Evolutionary conservation across 2,797 vertebrate species (phyloP), one percentile per base, ranked within the genome.

Genomic region (Alosa sapidissima): DNA sequence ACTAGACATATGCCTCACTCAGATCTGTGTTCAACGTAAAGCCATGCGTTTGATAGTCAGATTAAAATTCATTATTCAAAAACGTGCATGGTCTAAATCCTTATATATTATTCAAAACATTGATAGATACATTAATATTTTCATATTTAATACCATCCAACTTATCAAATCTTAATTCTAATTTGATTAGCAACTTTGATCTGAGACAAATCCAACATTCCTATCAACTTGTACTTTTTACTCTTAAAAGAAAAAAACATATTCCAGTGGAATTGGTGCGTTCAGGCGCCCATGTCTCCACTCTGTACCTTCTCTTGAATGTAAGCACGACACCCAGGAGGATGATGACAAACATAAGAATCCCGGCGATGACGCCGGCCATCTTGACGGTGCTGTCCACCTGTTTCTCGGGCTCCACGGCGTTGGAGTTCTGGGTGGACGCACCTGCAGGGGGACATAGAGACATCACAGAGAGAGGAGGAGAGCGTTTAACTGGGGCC

Each of bases 341-440:
- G 89, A 99, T 98, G 90, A 99, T 98, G 90, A 99, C 95, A 92
- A 99, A 99, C 98, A 99, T 98, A 84, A 99, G 95, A 85, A 99
- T 97, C 13, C 98, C 98, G 0, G 98, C 98, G n/a, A 99, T 97
- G 82, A 99, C 97, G 0, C 98, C 98, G 0, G 98, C 98, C 96
- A 99, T 98, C 92, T 99, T 99, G 91, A 99, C 97, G 0, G 97
- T 99, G 91, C 95, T 96, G 93, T 99, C 98, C 83, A 97, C 97
- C 93, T 98, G 98, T 89, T 99, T 98, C 94, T 99, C 98, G 0
- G 98, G 98, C 87, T 99, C 98, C 93, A 98, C 96, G 0, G 97
- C 96, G 24, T 98, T 98, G 9, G 97, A 98, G 90, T 99, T 98
- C 94, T 99, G 98, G 0, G 97, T 98, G 87, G 98, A 99, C 1